A percentile compares a stretch with the other conserved stretches of the same genome.
These are phyloP conservation scores for Mormoops blainvillei DNA, from an alignment of 2,113 vertebrate species.

Conservation along the genomic window DNA sequence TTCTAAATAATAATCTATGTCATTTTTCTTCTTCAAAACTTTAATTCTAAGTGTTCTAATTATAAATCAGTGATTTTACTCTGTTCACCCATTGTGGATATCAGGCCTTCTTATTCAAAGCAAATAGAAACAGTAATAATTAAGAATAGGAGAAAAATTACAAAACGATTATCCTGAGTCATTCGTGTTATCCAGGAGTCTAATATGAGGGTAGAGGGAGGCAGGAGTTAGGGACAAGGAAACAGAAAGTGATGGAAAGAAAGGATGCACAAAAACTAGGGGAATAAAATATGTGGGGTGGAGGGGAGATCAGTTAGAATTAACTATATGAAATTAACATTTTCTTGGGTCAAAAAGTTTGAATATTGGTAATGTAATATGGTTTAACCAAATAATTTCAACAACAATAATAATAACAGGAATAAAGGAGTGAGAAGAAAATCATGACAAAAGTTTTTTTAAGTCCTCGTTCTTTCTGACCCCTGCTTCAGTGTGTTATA, in stretches of 20 bases:
- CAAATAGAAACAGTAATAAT: constrained; percentile 1
- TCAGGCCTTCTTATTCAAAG: not conserved
- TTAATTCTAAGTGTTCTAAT: constrained; percentile 27
- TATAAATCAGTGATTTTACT: not conserved
- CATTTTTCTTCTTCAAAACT: not conserved
- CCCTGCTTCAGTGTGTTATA: not conserved
- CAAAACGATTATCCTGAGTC: not conserved
- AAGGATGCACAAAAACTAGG: not conserved
- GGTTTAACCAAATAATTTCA: not conserved
- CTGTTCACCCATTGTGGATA: not conserved
- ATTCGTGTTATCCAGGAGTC: not conserved
- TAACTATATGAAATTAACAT: not conserved
- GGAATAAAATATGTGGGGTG: not conserved
- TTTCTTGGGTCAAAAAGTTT: not conserved
- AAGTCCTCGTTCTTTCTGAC: not conserved
- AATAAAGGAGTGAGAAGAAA: not conserved
- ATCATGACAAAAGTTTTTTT: not conserved
- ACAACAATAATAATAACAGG: not conserved
- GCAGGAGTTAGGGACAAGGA: not conserved
- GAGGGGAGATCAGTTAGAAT: not conserved
- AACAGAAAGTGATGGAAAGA: not conserved
- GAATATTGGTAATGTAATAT: not conserved
- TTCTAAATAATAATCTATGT: not conserved
- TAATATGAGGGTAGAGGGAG: not conserved
- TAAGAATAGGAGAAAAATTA: not conserved